Evolutionary conservation across 1,140 invertebrate species (phyloP), one percentile per base, ranked within the genome.

Genomic region (Ostrea edulis): DNA sequence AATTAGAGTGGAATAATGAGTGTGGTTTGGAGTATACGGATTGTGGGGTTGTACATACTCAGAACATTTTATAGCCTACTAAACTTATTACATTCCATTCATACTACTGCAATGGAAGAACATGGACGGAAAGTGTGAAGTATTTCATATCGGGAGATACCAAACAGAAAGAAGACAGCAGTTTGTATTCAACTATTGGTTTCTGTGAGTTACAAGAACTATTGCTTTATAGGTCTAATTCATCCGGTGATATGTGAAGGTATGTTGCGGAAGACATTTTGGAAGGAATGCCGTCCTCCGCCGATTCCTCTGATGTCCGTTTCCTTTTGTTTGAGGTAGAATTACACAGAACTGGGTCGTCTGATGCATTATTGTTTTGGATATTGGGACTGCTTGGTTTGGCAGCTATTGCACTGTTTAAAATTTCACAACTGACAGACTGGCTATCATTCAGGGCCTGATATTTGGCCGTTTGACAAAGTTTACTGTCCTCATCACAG

Each of bases 401-500:
- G 82, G 82, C n/a, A 22, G 82, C 44, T 83, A 83, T 53, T 53
- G 82, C 82, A 83, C 82, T 83, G 8, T 83, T 52, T 14, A 83
- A 11, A 20, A 44, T n/a, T 9, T 52, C 44, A 29, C 44, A 20
- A n/a, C 51, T 83, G 5, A 53, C 4, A 7, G 52, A 53, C 29
- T 83, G 35, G n/a, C 53, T 2, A 17, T 52, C 20, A 52, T 53
- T 20, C 8, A 83, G 44, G 35, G 83, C 68, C 35, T 77, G 84
- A 9, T 85, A 0, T n/a, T 85, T 51, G 0, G 87, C 71, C 0
- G 84, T 84, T 51, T 88, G 82, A 81, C 68, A 54, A 22, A 88
- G 29, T 51, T 81, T 55, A 44, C 65, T 89, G 9, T 86, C 84
- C 14, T 92, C 88, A 65, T 94, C 93, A 52, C 77, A 85, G 84